Conservation (phyloP, 2,888 invertebrate genomes). For the Xylota sylvarum region DNA sequence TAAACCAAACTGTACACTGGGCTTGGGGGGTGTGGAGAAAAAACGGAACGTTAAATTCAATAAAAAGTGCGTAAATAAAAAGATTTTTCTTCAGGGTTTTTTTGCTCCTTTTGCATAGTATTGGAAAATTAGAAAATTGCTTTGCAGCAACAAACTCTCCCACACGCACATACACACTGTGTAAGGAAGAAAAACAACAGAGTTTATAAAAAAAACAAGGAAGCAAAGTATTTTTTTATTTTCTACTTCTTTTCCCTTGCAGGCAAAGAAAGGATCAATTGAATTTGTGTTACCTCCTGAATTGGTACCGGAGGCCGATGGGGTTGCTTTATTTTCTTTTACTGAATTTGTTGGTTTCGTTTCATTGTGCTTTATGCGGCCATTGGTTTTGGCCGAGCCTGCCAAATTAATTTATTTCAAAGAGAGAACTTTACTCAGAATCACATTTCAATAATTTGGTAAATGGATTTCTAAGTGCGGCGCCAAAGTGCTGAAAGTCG, state of each 20-base stretch:
- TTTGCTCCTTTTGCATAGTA: constrained; percentile 32
- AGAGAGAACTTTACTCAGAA: constrained; percentile 43
- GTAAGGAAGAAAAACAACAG: constrained; percentile 20
- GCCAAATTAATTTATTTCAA: constrained; percentile 56
- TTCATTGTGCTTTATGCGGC: constrained; percentile 54
- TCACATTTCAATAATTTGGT: constrained; percentile 72
- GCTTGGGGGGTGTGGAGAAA: neutral
- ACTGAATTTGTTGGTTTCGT: constrained; percentile 52
- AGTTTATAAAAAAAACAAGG: constrained; percentile 5
- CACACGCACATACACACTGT: neutral
- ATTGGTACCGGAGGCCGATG: constrained; percentile 26
- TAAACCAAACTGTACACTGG: constrained; percentile 21
- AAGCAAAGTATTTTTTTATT: constrained; percentile 17
- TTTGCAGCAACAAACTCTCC: constrained; percentile 24
- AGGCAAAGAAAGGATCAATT: constrained; percentile 59
- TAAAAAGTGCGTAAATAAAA: constrained; percentile 55
- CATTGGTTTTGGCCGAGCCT: constrained; percentile 33
- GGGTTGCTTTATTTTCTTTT: constrained; percentile 50
- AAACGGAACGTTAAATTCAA: constrained; percentile 67
- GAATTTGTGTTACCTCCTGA: constrained; percentile 51
- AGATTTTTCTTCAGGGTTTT: constrained; percentile 18
- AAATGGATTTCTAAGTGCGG: constrained; percentile 59
- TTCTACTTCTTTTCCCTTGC: constrained; percentile 3
- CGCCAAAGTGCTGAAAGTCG: constrained; percentile 26
- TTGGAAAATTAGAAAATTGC: constrained; percentile 69